Evolutionary conservation across 1,140 invertebrate genomes (phyloP).

Genomic region (Drosophila melanica): DNA sequence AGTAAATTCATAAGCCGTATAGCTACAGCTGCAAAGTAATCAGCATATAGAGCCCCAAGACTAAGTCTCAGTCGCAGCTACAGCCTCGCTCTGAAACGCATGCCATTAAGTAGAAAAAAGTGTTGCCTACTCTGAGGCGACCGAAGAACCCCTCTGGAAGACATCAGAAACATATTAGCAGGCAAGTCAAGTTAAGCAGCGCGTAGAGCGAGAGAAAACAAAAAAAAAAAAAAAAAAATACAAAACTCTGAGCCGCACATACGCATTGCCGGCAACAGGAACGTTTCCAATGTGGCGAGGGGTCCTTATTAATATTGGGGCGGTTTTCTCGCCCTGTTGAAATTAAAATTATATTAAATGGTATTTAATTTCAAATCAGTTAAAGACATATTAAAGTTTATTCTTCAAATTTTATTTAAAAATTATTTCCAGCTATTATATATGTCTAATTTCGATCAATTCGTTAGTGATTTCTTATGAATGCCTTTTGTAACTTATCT

Average conservation of each 20-base stretch:
- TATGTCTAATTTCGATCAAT: no score
- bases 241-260: slow-evolving; percentile 30
- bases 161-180: slow-evolving; percentile 79
- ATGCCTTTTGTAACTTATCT: background rate
- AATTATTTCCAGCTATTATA: no score
- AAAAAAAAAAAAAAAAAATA: no score
- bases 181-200: slow-evolving; percentile 47
- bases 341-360: background rate
- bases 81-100: slow-evolving; percentile 6
- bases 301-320: background rate
- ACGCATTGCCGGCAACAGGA: slow-evolving; percentile 38
- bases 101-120: slow-evolving; percentile 47
- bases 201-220: background rate
- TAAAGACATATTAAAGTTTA: no score
- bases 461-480: no score
- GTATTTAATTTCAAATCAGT: background rate
- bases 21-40: slow-evolving; percentile 60
- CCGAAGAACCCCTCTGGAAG: slow-evolving; percentile 32
- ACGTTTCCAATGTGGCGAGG: slow-evolving; percentile 21
- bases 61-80: background rate
- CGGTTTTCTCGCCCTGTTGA: background rate
- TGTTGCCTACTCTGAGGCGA: slow-evolving; percentile 36
- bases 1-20: slow-evolving; percentile 66
- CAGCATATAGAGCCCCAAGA: slow-evolving; percentile 57
- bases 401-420: no score